Conservation (phyloP, 2,797 vertebrate species). For the Hoplostethus mediterraneus region DNA sequence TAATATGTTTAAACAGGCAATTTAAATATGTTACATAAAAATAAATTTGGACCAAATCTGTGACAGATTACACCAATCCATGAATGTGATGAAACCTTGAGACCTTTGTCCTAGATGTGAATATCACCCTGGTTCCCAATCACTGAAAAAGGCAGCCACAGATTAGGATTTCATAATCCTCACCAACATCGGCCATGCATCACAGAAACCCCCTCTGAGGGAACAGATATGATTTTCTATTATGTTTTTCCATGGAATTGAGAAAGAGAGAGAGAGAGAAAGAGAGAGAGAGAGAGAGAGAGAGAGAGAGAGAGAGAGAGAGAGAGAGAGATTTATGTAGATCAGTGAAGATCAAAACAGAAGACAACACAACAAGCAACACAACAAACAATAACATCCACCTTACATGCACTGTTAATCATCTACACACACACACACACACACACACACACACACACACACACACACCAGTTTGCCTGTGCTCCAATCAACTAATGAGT, state of each 20-base stretch:
- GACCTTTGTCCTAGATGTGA: slow-evolving; percentile 27
- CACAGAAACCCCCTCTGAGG: slow-evolving; percentile 41
- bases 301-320: neutral
- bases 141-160: slow-evolving; percentile 50
- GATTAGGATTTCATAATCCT: slow-evolving; percentile 74
- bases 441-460: slow-evolving; percentile 1
- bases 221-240: slow-evolving; percentile 23
- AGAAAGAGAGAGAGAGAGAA: slow-evolving; percentile 1
- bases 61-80: slow-evolving; percentile 26
- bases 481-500: slow-evolving; percentile 64
- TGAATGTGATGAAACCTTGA: slow-evolving; percentile 36
- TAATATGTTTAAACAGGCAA: slow-evolving; percentile 10
- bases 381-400: slow-evolving; percentile 8
- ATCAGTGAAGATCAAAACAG: neutral
- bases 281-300: slow-evolving; percentile 11
- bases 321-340: neutral
- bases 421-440: slow-evolving; percentile 20
- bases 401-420: neutral
- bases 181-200: slow-evolving; percentile 63
- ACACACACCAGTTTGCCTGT: slow-evolving; percentile 9
- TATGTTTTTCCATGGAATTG: slow-evolving; percentile 13
- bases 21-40: neutral
- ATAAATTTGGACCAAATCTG: neutral
- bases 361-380: neutral
- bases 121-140: slow-evolving; percentile 24